Evolutionary conservation across 2,113 vertebrate species (phyloP).

Genomic region (Pelvicachromis taeniatus): DNA sequence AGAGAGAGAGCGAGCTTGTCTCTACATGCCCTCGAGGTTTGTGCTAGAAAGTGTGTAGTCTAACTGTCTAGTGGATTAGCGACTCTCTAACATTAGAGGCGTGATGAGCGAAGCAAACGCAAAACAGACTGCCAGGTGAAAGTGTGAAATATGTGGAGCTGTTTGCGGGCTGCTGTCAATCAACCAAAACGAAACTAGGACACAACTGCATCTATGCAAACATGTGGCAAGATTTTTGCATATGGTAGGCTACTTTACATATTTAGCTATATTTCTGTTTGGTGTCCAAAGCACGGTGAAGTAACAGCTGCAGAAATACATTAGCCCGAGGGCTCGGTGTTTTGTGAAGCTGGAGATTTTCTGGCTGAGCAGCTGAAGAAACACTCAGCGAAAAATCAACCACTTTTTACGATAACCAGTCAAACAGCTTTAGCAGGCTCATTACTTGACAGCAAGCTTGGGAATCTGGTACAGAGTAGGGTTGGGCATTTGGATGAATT

Average conservation of each 20-base stretch:
- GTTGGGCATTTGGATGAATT: background rate
- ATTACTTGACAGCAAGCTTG: background rate
- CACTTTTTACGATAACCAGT: constrained; percentile 36
- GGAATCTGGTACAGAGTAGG: background rate
- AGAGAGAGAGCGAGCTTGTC: constrained; percentile 73
- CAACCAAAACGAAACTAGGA: background rate
- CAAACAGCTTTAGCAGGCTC: background rate
- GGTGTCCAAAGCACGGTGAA: background rate
- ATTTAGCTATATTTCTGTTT: constrained; percentile 10
- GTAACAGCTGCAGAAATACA: constrained; percentile 48
- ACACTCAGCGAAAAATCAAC: background rate
- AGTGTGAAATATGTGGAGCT: background rate
- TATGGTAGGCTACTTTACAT: constrained; percentile 23
- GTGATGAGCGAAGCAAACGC: constrained; percentile 6
- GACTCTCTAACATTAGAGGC: background rate
- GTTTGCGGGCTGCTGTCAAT: background rate
- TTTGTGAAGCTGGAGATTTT: constrained; percentile 49
- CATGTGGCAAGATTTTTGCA: constrained; percentile 12
- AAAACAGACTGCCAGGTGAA: constrained; percentile 11
- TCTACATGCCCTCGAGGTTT: constrained; percentile 78
- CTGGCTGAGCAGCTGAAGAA: constrained; percentile 1
- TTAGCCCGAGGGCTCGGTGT: constrained; percentile 60
- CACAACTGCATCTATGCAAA: constrained; percentile 28
- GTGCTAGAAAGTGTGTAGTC: constrained; percentile 25
- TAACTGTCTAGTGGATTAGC: background rate